phyloP scores from a whole-genome alignment of 1,140 invertebrate species.

The Trichonephila inaurata region DNA sequence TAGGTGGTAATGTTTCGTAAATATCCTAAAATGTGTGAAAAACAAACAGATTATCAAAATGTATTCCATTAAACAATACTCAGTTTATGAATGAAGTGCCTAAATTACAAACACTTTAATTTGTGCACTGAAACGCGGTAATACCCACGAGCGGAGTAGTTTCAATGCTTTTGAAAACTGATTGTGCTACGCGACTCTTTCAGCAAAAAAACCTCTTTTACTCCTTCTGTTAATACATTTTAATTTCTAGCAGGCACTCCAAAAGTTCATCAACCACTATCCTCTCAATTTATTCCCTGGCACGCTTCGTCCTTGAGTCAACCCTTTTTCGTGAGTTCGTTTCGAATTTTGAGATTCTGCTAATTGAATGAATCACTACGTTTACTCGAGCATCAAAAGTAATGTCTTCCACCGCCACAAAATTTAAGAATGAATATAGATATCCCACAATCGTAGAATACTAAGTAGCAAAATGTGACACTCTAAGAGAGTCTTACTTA shows the following conservation, averaged over 20 bases:
- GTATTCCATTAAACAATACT: not conserved
- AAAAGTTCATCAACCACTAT: constrained; percentile 27
- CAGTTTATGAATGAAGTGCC: not conserved
- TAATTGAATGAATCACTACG: constrained; percentile 47
- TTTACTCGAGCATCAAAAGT: constrained; percentile 19
- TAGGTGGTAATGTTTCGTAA: no score
- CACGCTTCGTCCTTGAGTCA: not conserved
- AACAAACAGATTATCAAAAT: no score
- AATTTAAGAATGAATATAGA: constrained; percentile 39
- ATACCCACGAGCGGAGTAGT: not conserved
- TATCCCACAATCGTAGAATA: constrained; percentile 21
- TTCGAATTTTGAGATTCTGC: constrained; percentile 21
- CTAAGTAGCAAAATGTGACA: constrained; percentile 30
- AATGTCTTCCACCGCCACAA: constrained; percentile 9
- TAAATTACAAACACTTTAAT: not conserved
- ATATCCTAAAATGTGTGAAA: no score
- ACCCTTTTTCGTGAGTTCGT: not conserved
- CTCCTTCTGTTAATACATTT: constrained; percentile 16
- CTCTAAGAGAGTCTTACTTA: constrained; percentile 10
- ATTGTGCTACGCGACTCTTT: not conserved
- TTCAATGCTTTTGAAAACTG: not conserved
- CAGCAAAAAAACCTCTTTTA: not conserved
- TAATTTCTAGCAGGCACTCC: constrained; percentile 10
- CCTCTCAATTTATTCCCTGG: constrained; percentile 21
- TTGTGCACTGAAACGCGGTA: not conserved